Evolutionary conservation across 2,888 invertebrate species (phyloP), one percentile per base, ranked within the genome.

Genomic region (Erebia palarica): DNA sequence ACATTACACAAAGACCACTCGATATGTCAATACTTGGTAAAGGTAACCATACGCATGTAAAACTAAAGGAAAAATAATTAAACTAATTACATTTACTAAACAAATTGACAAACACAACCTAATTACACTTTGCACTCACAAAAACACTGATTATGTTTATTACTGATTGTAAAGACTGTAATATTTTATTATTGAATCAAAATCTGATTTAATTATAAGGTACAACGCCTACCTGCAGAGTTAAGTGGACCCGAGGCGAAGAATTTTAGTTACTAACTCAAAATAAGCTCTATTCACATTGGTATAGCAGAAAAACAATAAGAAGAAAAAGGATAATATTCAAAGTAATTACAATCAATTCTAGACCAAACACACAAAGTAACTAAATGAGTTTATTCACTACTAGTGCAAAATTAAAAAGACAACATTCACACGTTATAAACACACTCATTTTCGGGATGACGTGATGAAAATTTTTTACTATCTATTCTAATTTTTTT

Each of bases 101-200:
- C 77, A 79, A 80, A 79, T 11, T 42, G 60, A 72, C 51, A 67
- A 67, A 84, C 84, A 83, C 87, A 87, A 88, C 88, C 87, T 63
- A 44, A 16, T 89, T 84, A 76, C 74, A 80, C 79, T 80, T 77
- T 80, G 81, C 81, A 82, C 81, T 79, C 53, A n/a, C 49, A 65
- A 57, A 66, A 47, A 57, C 65, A 49, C 16, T 44, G 1, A 5
- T 27, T 27, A 18, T 49, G n/a, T 65, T 55, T 64, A 21, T 47
- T 60, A 71, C 53, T 65, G 66, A 69, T 14, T 58, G 70, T 64
- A 55, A 67, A 44, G 49, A 65, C 53, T 2, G 5, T 53, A n/a
- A 53, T n/a, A 51, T 47, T 53, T 5, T 53, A n/a, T 51, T n/a
- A n/a, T n/a, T 53, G 5, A 5, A 7, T 53, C 4, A 8, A 53